phyloP scores from a whole-genome alignment of 2,797 vertebrate genomes.

The Crax fasciolata region DNA sequence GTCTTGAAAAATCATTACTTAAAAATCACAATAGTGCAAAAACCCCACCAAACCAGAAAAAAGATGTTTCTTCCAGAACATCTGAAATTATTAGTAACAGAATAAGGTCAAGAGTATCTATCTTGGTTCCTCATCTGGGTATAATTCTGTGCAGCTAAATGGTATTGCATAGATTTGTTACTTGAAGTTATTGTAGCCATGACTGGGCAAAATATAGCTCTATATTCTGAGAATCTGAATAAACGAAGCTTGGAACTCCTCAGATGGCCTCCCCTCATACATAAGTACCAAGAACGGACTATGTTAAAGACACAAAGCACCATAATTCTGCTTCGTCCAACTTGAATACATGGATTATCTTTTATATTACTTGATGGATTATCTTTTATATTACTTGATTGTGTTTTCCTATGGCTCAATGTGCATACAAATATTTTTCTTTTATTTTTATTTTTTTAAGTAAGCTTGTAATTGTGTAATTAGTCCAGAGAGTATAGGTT shows the following conservation, averaged over 20 bases:
- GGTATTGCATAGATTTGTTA: neutral
- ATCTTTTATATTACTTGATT: neutral
- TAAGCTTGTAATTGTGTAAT: neutral
- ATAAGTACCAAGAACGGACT: neutral
- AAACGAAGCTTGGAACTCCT: neutral
- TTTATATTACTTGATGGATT: neutral
- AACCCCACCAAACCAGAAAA: neutral
- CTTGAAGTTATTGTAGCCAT: neutral
- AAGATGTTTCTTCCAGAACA: neutral
- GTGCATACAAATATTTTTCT: neutral
- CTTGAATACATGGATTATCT: neutral
- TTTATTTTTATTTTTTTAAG: neutral
- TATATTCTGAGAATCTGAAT: neutral
- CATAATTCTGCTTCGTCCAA: neutral
- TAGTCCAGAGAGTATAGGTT: neutral
- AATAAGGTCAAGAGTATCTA: neutral
- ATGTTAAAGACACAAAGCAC: neutral
- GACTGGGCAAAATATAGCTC: neutral
- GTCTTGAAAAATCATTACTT: neutral
- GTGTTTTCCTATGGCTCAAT: neutral
- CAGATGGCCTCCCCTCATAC: fast-evolving
- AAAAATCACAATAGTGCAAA: neutral
- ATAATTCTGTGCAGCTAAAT: neutral
- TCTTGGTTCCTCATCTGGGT: neutral
- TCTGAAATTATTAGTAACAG: neutral